Base-by-base conservation (phyloP, 2,797 vertebrate species). In the Sciurus vulgaris region DNA sequence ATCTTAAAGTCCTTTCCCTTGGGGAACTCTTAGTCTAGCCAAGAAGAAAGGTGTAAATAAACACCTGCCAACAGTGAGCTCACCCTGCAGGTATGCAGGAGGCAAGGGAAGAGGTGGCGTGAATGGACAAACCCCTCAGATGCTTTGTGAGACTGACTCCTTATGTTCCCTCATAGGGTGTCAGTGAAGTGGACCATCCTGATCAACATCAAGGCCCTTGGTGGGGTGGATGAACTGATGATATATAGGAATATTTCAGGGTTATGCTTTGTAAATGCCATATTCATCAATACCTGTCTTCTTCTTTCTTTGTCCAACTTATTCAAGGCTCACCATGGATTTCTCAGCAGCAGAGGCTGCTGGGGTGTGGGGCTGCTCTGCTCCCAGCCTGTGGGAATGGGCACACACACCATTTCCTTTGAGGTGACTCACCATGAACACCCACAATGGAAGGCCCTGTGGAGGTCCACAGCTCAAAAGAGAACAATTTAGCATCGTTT, bases 81-180 rank as follows among this genome's bases (percentile, higher is more conserved):
- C 10, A 10, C 1, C 10, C 13, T 8, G 3, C 26, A 38, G 11
- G 30, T 41, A 12, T 69, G 51, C 38, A 11, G 79, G 26, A 49
- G 44, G 24, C 26, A 35, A 30, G 77, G 44, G 26, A 13, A 41
- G 59, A 30, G 15, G 15, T 33, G 17, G 20, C 17, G 20, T 24
- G 51, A 22, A 38, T 12, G 28, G 59, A 22, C 17, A 87, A 69
- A 30, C 8, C 38, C 5, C 20, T 9, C 4, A 3, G 33, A 17
- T 59, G n/a, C 4, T 12, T 20, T 30, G n/a, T 20, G 22, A 44
- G 14, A 49, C 24, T 1, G 47, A 11, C 30, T 10, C 38, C 10
- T 0, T 24, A 4, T 14, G 12, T 59, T 7, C 17, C 18, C 18
- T 51, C 7, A 0, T 35, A 3, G 2, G 41, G 13, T 30, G n/a